Base-by-base conservation (phyloP, 2,888 invertebrate genomes). In the Ischnura elegans region DNA sequence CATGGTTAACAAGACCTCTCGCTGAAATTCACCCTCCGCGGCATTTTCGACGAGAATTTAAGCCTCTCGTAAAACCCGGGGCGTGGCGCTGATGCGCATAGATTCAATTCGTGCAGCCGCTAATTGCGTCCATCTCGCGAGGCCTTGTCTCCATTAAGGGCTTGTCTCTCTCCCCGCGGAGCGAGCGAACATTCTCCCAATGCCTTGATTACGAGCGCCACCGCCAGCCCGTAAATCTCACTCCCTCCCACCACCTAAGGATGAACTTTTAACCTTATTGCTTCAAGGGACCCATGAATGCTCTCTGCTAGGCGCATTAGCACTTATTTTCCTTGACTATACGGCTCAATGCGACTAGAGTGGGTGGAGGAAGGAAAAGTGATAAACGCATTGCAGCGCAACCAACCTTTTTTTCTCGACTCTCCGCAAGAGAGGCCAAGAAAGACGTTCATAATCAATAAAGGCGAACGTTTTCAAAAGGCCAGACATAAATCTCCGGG, bases 231-330 rank as follows among this genome's bases (percentile, higher is more conserved):
- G 76, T 76, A 76, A 76, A 76, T 76, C 76, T 76, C 36, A 29
- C 5, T 36, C 13, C 2, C 36, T 29, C 0, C 36, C n/a, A 19
- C 61, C 61, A 6, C 25, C 21, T 76, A 36, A 36, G 6, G 76
- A 29, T 76, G 76, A 76, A 76, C 76, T 76, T 76, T 76, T 76
- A 76, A 36, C 76, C 76, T 76, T 76, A 76, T 76, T 76, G 76
- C 76, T 76, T 76, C n/a, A 10, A 76, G 76, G 76, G 76, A 76
- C 36, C 76, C 36, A 76, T 76, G 76, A 76, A 76, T 76, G 36
- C 76, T 76, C 76, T 29, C 36, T n/a, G n/a, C 29, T 76, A 76
- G 76, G 36, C 36, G 76, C 76, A 76, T 76, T 76, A 76, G 29
- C 76, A 76, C 29, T 76, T 76, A 36, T 76, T 76, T n/a, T 36